These are phyloP conservation scores for Rhineura floridana DNA, from an alignment of 2,113 vertebrate genomes.

Conservation along the genomic window DNA sequence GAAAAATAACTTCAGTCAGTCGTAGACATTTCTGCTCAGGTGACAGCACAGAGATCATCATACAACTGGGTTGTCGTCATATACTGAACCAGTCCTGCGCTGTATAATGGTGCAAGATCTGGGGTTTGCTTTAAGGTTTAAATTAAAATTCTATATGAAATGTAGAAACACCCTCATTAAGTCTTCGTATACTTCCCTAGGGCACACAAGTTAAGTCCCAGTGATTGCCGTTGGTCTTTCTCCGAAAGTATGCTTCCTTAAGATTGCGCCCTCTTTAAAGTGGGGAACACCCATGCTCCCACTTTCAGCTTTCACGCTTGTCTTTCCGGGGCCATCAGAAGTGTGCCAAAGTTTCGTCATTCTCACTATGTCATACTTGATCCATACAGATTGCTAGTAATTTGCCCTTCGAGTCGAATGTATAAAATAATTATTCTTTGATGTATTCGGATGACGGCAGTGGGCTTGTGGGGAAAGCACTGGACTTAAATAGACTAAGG, in stretches of 20 bases:
- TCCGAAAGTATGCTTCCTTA: neutral
- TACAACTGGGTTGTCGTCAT: no score
- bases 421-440: neutral
- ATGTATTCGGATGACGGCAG: neutral
- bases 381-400: no score
- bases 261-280: neutral
- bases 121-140: neutral
- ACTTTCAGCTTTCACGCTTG: neutral
- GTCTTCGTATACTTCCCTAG: neutral
- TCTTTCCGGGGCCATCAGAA: neutral
- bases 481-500: neutral
- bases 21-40: no score
- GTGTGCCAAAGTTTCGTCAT: neutral
- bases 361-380: neutral
- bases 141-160: neutral
- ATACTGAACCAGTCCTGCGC: neutral
- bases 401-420: neutral
- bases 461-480: neutral
- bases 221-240: neutral
- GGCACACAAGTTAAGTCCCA: neutral
- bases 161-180: no score
- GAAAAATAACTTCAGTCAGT: no score
- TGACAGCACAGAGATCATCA: no score
- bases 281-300: neutral
- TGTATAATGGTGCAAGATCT: neutral